A percentile compares a stretch with the other conserved stretches of the same genome.
phyloP scores from a whole-genome alignment of 2,797 vertebrate species.

The Ctenochaetus hawaiiensis region DNA sequence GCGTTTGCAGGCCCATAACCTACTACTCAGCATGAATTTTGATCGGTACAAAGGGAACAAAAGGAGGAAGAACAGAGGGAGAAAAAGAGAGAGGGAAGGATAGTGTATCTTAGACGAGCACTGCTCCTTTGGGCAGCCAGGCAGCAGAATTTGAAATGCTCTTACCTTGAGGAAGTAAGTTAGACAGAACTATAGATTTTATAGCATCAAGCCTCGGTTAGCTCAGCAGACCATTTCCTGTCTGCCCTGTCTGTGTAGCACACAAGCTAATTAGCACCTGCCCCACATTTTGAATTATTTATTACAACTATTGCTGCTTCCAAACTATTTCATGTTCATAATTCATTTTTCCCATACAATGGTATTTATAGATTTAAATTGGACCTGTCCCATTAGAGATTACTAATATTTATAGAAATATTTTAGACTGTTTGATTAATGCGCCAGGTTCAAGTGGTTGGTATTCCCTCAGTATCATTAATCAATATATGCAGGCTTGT shows the following conservation, averaged over 20 bases:
- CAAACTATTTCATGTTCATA: slow-evolving; percentile 81
- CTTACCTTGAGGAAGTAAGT: slow-evolving; percentile 77
- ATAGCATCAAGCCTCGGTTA: slow-evolving; percentile 20
- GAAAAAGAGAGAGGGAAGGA: slow-evolving; percentile 67
- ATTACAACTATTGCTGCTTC: slow-evolving; percentile 79
- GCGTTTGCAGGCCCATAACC: slow-evolving; percentile 81
- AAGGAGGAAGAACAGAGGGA: slow-evolving; percentile 77
- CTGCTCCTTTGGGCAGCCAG: slow-evolving; percentile 78
- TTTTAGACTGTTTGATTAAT: slow-evolving; percentile 83
- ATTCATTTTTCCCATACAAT: slow-evolving; percentile 77
- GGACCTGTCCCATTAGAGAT: slow-evolving; percentile 78
- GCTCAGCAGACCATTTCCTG: slow-evolving; percentile 69
- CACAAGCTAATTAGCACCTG: slow-evolving; percentile 82
- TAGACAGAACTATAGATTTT: slow-evolving; percentile 80
- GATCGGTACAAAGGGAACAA: slow-evolving; percentile 85
- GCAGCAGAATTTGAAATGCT: slow-evolving; percentile 79
- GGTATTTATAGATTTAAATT: slow-evolving; percentile 85
- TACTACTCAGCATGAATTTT: slow-evolving; percentile 87
- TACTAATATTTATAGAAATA: slow-evolving; percentile 84
- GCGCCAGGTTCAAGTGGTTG: slow-evolving; percentile 80
- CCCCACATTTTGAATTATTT: slow-evolving; percentile 81
- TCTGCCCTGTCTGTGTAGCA: slow-evolving; percentile 60
- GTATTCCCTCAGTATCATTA: slow-evolving; percentile 83
- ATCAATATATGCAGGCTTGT: slow-evolving; percentile 85
- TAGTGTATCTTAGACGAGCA: slow-evolving; percentile 75